Evolutionary conservation across 1,140 invertebrate species (phyloP), one percentile per base, ranked within the genome.

Genomic region (Bombus vancouverensis): DNA sequence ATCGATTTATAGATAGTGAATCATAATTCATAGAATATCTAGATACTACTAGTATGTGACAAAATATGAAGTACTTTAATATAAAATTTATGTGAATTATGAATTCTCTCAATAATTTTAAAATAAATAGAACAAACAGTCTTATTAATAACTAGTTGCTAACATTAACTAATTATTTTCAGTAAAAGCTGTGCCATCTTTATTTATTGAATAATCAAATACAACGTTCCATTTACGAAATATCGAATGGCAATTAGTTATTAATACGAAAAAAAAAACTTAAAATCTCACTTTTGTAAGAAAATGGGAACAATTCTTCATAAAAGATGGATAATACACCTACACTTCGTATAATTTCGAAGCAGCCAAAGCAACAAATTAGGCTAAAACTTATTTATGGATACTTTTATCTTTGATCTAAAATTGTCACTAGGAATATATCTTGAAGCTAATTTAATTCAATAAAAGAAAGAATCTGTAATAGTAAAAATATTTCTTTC

Each of bases 401-500:
- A 80, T 80, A 85, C 39, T 85, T 79, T 53, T 76, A 73, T 76
- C 88, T 89, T 88, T 81, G 80, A 74, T 70, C 81, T 81, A 88
- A 88, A 85, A 88, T 88, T 88, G 88, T 89, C 74, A 89, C 79
- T 89, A 85, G 83, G 79, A 81, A 88, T 86, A 88, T 87, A 89
- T 86, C 85, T 85, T 83, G 83, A 79, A 75, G 87, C 76, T 81
- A 88, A 72, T 78, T 70, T 79, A 86, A 89, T 78, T 66, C 79
- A 90, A 90, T 90, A 90, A 90, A 90, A 85, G 39, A 81, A 83
- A 85, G 66, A 85, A 65, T 76, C 74, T 87, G 82, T 89, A 83
- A 70, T 89, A 89, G 89, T 85, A 90, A 90, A 90, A 82, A 89
- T 89, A 89, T 90, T 89, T 92, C 82, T 89, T 92, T 93, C 68